Conservation (phyloP, 2,113 vertebrate genomes). For the Dasypus novemcinctus region DNA sequence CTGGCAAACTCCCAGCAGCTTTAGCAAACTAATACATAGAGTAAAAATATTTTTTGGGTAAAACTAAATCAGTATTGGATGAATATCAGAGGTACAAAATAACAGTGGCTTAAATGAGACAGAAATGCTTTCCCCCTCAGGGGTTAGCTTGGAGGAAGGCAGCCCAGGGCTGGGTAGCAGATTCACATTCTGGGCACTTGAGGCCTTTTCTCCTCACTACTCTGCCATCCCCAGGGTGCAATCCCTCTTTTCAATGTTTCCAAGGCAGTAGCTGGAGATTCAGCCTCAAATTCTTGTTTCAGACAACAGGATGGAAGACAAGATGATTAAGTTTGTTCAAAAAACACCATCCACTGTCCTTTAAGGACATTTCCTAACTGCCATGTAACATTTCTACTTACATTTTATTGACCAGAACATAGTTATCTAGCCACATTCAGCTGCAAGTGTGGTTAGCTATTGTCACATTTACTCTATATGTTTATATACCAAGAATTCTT, state of each 20-base stretch:
- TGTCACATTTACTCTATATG: background rate
- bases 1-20: too few relatives aligned
- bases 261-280: background rate
- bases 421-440: background rate
- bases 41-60: background rate
- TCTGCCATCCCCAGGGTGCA: background rate
- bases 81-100: background rate
- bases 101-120: background rate
- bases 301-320: background rate
- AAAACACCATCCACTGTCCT: background rate
- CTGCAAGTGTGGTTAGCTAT: background rate
- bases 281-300: background rate
- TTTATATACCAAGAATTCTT: background rate
- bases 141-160: background rate
- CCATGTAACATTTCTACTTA: background rate
- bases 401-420: background rate
- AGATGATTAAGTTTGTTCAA: background rate
- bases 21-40: too few relatives aligned
- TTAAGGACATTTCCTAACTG: background rate
- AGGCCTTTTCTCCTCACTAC: too few relatives aligned
- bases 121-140: background rate
- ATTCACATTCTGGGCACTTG: background rate
- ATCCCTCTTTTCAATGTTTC: too few relatives aligned
- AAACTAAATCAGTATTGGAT: background rate
- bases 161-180: fast-evolving